Conservation (phyloP, 2,888 invertebrate species). For the Chromoteleia sp. region DNA sequence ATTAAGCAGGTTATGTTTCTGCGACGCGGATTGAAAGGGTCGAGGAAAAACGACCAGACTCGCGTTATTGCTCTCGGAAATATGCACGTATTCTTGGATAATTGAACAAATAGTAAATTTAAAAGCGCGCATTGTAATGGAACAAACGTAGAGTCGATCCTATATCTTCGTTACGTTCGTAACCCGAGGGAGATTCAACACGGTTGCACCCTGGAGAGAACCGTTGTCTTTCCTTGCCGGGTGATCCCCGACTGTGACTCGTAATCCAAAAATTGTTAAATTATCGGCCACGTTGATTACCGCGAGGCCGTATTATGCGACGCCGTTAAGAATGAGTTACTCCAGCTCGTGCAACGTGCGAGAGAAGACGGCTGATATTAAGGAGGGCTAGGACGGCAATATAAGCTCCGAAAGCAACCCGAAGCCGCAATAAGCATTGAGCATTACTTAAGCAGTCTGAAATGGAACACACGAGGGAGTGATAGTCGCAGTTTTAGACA, state of each 20-base stretch:
- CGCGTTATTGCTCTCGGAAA: too few relatives aligned
- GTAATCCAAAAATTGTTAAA: constrained; percentile 34
- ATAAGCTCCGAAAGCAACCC: constrained; percentile 75
- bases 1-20: constrained; percentile 12
- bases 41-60: background rate
- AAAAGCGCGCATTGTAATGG: too few relatives aligned
- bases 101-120: too few relatives aligned
- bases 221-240: background rate
- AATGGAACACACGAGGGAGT: constrained; percentile 75
- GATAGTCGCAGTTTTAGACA: constrained; percentile 74
- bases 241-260: constrained; percentile 3
- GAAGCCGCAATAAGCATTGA: constrained; percentile 76
- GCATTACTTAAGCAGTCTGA: constrained; percentile 77
- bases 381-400: constrained; percentile 73
- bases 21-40: background rate
- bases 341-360: constrained; percentile 25
- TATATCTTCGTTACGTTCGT: too few relatives aligned
- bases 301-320: constrained; percentile 36
- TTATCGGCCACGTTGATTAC: constrained; percentile 57
- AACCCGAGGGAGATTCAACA: background rate
- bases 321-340: constrained; percentile 54
- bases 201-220: background rate
- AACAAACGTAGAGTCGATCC: too few relatives aligned
- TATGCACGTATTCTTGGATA: too few relatives aligned
- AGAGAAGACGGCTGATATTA: constrained; percentile 69